A percentile compares a stretch with the other conserved stretches of the same genome.
Conservation (phyloP, 2,113 vertebrate species). For the Dipodomys spectabilis region DNA sequence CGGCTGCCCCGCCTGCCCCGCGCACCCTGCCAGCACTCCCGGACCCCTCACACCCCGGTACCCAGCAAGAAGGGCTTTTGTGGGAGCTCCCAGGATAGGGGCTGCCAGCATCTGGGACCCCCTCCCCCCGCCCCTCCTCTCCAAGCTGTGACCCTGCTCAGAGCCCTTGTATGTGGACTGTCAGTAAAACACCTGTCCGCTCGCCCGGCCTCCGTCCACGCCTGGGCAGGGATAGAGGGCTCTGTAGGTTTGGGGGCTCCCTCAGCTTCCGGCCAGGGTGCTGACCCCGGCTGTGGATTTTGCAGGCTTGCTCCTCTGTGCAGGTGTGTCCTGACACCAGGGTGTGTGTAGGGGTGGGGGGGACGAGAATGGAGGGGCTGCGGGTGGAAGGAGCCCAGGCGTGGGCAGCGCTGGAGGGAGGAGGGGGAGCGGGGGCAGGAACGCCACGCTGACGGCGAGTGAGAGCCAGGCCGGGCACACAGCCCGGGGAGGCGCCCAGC, state of each 20-base stretch:
- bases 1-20: not conserved
- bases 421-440: accelerated
- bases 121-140: not conserved
- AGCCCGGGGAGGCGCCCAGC: not conserved
- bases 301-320: not conserved
- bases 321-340: no score
- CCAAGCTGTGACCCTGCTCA: conserved; percentile 46
- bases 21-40: not conserved
- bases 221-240: accelerated
- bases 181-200: conserved; percentile 66
- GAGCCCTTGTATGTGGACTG: conserved; percentile 44
- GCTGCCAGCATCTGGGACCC: conserved; percentile 44
- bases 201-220: not conserved
- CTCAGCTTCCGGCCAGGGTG: accelerated
- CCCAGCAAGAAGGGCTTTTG: conserved; percentile 69
- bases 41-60: not conserved
- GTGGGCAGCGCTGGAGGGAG: not conserved
- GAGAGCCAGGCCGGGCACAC: not conserved
- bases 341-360: no score
- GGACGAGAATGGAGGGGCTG: no score
- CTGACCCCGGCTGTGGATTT: accelerated
- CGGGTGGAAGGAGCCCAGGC: not conserved
- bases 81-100: not conserved
- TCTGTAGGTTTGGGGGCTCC: no score
- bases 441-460: accelerated